phyloP scores from a whole-genome alignment of 2,888 invertebrate species.

The Endomychus coccineus region DNA sequence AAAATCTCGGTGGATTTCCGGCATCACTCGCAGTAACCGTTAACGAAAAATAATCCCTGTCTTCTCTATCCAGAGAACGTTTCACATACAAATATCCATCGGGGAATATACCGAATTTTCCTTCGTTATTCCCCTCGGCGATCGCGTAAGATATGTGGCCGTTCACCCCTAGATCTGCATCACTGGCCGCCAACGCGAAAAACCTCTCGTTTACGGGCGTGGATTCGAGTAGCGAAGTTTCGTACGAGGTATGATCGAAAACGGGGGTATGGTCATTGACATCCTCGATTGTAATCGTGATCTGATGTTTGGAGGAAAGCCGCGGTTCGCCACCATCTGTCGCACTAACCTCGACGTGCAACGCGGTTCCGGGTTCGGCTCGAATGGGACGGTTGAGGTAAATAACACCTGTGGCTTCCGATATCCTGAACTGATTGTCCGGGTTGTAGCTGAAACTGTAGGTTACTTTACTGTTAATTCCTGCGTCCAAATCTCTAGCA shows the following conservation, averaged over 20 bases:
- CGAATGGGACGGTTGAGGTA: slow-evolving; percentile 75
- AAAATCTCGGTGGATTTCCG: slow-evolving; percentile 68
- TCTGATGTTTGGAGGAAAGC: slow-evolving; percentile 65
- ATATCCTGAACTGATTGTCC: slow-evolving; percentile 75
- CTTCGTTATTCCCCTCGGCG: slow-evolving; percentile 76
- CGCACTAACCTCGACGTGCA: slow-evolving; percentile 73
- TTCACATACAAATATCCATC: slow-evolving; percentile 88
- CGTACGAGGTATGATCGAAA: slow-evolving; percentile 86
- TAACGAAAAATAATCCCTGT: slow-evolving; percentile 83
- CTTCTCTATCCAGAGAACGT: slow-evolving; percentile 80
- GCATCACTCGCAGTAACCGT: slow-evolving; percentile 78
- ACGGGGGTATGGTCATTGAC: slow-evolving; percentile 95
- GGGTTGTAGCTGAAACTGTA: slow-evolving; percentile 77
- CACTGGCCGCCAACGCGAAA: slow-evolving; percentile 83
- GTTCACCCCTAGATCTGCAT: slow-evolving; percentile 77
- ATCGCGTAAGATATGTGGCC: slow-evolving; percentile 76
- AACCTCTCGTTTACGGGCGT: slow-evolving; percentile 86
- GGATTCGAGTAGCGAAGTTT: slow-evolving; percentile 84
- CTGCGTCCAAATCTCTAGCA: slow-evolving; percentile 81
- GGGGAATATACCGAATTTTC: slow-evolving; percentile 89
- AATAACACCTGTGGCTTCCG: slow-evolving; percentile 80
- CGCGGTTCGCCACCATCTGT: slow-evolving; percentile 75
- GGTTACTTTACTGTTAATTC: slow-evolving; percentile 77
- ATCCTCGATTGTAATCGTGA: slow-evolving; percentile 70
- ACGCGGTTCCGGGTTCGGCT: slow-evolving; percentile 61